These are phyloP conservation scores for Poecilia picta DNA, from an alignment of 2,797 vertebrate genomes.

Conservation along the genomic window DNA sequence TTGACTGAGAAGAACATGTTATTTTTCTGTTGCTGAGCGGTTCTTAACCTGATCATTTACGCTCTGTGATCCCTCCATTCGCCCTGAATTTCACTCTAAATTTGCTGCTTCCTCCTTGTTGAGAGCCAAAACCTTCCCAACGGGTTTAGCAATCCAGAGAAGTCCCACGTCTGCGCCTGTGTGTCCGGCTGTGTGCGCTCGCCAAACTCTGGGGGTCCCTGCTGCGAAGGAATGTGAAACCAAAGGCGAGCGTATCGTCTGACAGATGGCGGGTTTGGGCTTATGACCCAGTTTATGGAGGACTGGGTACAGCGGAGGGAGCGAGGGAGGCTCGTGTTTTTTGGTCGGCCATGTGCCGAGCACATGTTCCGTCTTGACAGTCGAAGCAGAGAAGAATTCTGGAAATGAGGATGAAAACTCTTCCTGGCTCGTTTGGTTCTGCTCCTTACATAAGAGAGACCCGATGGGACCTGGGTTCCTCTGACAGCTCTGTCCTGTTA, in stretches of 20 bases:
- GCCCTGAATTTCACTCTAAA: not conserved
- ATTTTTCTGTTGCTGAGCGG: not conserved
- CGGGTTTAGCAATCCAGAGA: not conserved
- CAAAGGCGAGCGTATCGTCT: slow-evolving; percentile 62
- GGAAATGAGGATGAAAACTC: not conserved
- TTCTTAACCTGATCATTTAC: not conserved
- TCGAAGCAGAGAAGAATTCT: slow-evolving; percentile 43
- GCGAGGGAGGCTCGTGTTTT: slow-evolving; percentile 40
- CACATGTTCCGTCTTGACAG: slow-evolving; percentile 64
- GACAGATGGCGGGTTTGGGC: slow-evolving; percentile 77
- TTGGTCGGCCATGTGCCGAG: not conserved
- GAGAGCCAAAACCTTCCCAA: not conserved
- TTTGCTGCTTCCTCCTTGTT: not conserved
- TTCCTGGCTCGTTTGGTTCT: slow-evolving; percentile 28
- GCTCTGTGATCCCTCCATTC: not conserved
- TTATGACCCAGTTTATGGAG: slow-evolving; percentile 76
- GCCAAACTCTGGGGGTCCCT: slow-evolving; percentile 52
- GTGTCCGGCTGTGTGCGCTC: slow-evolving; percentile 11
- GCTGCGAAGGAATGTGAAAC: slow-evolving; percentile 76
- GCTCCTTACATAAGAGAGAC: slow-evolving; percentile 72
- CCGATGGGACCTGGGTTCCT: slow-evolving; percentile 28
- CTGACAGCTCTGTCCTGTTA: slow-evolving; percentile 51
- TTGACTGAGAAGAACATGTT: not conserved
- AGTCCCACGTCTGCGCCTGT: not conserved
- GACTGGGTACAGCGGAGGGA: slow-evolving; percentile 32